Conservation (phyloP, 2,888 invertebrate species). For the Hirudinaria manillensis region DNA sequence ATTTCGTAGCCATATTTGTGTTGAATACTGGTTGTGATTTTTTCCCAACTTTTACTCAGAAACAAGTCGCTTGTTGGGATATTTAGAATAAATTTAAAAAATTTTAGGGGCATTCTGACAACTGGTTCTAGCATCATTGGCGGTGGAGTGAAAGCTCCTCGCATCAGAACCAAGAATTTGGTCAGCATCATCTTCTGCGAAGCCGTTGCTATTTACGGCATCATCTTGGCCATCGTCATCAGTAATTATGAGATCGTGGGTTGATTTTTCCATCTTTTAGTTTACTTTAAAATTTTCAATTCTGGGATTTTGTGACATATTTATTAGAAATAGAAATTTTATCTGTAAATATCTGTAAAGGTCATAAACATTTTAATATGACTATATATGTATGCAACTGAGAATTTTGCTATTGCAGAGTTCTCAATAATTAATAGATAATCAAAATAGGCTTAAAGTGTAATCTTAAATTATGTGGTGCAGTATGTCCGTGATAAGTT, state of each 20-base stretch:
- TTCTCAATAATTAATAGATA: too few relatives aligned
- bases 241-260: slow-evolving; percentile 62
- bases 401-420: too few relatives aligned
- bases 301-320: not conserved
- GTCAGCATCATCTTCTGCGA: slow-evolving; percentile 99
- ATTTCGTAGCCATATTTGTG: too few relatives aligned
- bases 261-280: not conserved
- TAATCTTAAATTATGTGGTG: too few relatives aligned
- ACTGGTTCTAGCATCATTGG: slow-evolving; percentile 93
- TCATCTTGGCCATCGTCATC: slow-evolving; percentile 94
- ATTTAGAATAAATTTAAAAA: not conserved
- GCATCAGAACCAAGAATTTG: slow-evolving; percentile 97
- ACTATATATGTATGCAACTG: too few relatives aligned
- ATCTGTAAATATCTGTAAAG: not conserved
- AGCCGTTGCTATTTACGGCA: slow-evolving; percentile 97
- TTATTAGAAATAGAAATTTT: not conserved
- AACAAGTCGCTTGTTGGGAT: too few relatives aligned
- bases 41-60: too few relatives aligned
- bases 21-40: not conserved
- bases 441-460: too few relatives aligned
- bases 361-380: not conserved
- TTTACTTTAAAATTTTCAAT: not conserved
- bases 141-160: slow-evolving; percentile 93
- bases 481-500: too few relatives aligned
- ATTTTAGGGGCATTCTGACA: slow-evolving; percentile 77